Conservation (phyloP, 2,888 invertebrate species). For the Liodrosophila aerea region DNA sequence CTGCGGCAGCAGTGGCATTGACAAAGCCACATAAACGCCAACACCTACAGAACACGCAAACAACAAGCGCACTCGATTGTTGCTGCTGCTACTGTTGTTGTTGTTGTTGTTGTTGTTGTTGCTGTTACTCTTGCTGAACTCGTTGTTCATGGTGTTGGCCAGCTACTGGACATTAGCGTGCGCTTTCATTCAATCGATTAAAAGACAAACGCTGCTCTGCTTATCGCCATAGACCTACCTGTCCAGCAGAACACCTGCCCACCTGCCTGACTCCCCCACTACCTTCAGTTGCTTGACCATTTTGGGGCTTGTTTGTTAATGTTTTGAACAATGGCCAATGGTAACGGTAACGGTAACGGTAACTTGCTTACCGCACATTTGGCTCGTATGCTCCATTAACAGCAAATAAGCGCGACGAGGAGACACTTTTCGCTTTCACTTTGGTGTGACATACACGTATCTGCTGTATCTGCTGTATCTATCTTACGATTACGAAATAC, state of each 20-base stretch:
- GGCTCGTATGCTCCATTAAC: slow-evolving; percentile 33
- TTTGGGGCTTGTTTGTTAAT: slow-evolving; percentile 42
- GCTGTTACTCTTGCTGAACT: slow-evolving; percentile 13
- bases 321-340: slow-evolving; percentile 40
- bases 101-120: slow-evolving; percentile 19
- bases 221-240: slow-evolving; percentile 12
- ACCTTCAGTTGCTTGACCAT: slow-evolving; percentile 3
- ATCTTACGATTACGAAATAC: too few relatives aligned
- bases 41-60: slow-evolving; percentile 76
- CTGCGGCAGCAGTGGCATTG: slow-evolving; percentile 52
- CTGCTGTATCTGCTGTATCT: too few relatives aligned
- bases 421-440: not conserved
- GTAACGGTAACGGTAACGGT: not conserved
- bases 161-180: slow-evolving; percentile 59
- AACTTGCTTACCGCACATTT: slow-evolving; percentile 25
- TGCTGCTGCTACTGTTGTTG: slow-evolving; percentile 1
- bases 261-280: not conserved
- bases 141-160: slow-evolving; percentile 18
- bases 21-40: slow-evolving; percentile 75
- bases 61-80: slow-evolving; percentile 49
- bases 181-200: slow-evolving; percentile 66
- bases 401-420: slow-evolving; percentile 8
- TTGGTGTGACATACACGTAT: not conserved
- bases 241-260: not conserved
- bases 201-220: slow-evolving; percentile 43